These are phyloP conservation scores for Bubo scandiacus DNA, from an alignment of 2,113 vertebrate genomes.

Conservation along the genomic window DNA sequence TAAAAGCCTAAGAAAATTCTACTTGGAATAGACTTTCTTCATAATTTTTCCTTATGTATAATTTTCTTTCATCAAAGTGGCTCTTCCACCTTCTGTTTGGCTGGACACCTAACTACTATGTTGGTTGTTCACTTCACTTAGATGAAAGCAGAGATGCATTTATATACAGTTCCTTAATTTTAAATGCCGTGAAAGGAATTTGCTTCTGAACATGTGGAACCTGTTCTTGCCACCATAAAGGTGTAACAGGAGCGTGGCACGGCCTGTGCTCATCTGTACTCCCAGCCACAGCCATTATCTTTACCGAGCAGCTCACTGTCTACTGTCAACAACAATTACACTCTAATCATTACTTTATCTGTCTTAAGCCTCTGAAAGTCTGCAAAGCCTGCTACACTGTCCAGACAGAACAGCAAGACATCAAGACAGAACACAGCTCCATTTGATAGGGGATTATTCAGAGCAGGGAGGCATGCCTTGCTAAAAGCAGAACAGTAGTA, in stretches of 20 bases:
- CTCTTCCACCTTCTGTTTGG: slow-evolving; percentile 25
- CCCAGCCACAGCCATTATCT: background rate
- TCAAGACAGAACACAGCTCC: background rate
- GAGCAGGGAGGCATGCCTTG: background rate
- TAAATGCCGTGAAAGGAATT: slow-evolving; percentile 28
- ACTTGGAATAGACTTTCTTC: slow-evolving; percentile 7
- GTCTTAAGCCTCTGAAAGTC: background rate
- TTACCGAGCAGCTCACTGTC: background rate
- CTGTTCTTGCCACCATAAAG: background rate
- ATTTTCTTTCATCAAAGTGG: slow-evolving; percentile 23
- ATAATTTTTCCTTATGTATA: slow-evolving; percentile 9
- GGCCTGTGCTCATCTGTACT: background rate
- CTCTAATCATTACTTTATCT: background rate
- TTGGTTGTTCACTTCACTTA: background rate
- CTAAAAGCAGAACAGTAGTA: background rate
- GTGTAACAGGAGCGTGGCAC: background rate
- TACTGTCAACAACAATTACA: slow-evolving; percentile 20
- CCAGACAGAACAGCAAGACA: background rate
- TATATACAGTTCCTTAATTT: background rate
- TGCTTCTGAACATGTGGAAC: background rate
- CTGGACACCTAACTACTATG: background rate
- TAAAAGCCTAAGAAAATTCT: slow-evolving; percentile 37
- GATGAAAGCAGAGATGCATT: slow-evolving; percentile 32
- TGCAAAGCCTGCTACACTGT: background rate
- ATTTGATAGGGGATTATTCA: rapidly evolving